phyloP scores from a whole-genome alignment of 2,797 vertebrate species.

The Luscinia megarhynchos region DNA sequence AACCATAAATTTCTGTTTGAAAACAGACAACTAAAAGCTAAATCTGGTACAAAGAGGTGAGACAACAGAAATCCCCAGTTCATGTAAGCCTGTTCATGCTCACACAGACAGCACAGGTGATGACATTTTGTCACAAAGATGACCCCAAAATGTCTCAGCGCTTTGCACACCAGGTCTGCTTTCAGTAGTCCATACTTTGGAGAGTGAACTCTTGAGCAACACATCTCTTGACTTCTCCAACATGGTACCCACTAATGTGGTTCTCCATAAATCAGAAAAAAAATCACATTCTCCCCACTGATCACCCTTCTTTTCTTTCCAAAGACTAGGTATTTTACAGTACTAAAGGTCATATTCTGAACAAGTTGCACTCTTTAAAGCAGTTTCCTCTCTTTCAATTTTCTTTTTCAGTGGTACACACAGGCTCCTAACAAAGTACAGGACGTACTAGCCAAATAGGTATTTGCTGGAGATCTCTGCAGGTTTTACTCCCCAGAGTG shows the following conservation, averaged over 20 bases:
- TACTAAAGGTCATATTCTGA: not conserved
- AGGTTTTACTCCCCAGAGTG: not conserved
- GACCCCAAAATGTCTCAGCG: not conserved
- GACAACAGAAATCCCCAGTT: not conserved
- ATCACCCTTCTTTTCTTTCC: not conserved
- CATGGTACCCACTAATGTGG: accelerated
- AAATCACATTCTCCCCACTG: not conserved
- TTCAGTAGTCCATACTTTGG: accelerated
- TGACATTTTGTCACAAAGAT: not conserved
- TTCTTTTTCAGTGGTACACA: not conserved
- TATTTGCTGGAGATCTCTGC: not conserved
- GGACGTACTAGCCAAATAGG: not conserved
- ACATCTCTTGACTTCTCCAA: not conserved
- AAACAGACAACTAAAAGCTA: not conserved
- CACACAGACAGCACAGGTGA: not conserved
- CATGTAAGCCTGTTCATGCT: not conserved
- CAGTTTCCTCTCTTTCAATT: accelerated
- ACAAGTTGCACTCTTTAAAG: not conserved
- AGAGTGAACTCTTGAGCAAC: not conserved
- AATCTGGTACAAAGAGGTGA: not conserved
- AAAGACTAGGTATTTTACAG: not conserved
- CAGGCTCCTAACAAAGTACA: not conserved
- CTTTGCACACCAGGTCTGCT: not conserved
- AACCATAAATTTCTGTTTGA: not conserved
- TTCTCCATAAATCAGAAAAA: not conserved